A percentile compares a stretch with the other conserved stretches of the same genome.
These are phyloP conservation scores for Sardina pilchardus DNA, from an alignment of 2,113 vertebrate species.

Conservation along the genomic window DNA sequence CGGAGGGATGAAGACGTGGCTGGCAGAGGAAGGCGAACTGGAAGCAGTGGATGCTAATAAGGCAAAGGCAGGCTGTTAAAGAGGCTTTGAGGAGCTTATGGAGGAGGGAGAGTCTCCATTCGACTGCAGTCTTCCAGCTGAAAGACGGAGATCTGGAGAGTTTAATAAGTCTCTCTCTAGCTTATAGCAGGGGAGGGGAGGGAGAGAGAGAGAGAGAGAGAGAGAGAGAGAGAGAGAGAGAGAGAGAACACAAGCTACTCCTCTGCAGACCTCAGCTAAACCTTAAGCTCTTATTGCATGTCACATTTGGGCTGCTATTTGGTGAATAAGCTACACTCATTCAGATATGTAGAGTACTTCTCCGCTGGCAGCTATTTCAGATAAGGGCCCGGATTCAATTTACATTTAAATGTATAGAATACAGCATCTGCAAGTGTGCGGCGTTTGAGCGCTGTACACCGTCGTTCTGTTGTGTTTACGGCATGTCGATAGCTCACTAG, in stretches of 20 bases:
- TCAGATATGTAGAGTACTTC: neutral
- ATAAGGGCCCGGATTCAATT: neutral
- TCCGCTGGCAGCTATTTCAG: neutral
- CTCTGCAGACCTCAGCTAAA: conserved; percentile 52
- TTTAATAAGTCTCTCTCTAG: conserved; percentile 54
- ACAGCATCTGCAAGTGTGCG: neutral
- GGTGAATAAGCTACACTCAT: conserved; percentile 51
- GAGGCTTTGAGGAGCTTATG: conserved; percentile 63
- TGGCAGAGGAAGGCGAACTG: conserved; percentile 45
- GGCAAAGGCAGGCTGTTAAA: conserved; percentile 58
- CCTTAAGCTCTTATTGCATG: conserved; percentile 53
- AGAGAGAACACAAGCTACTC: conserved; percentile 59
- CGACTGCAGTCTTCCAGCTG: conserved; percentile 42
- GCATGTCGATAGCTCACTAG: neutral
- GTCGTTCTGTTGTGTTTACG: neutral
- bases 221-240: conserved; percentile 53
- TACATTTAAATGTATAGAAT: neutral
- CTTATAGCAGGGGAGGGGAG: conserved; percentile 28
- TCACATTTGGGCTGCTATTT: conserved; percentile 56
- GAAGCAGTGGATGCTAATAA: conserved; percentile 59
- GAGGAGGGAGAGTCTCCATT: conserved; percentile 56
- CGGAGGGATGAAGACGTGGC: conserved; percentile 30
- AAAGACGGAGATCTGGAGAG: conserved; percentile 51
- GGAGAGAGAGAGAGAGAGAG: conserved; percentile 38
- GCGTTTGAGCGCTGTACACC: neutral